Conservation (phyloP, 2,888 invertebrate species). For the Drosophila hawaiiensis region DNA sequence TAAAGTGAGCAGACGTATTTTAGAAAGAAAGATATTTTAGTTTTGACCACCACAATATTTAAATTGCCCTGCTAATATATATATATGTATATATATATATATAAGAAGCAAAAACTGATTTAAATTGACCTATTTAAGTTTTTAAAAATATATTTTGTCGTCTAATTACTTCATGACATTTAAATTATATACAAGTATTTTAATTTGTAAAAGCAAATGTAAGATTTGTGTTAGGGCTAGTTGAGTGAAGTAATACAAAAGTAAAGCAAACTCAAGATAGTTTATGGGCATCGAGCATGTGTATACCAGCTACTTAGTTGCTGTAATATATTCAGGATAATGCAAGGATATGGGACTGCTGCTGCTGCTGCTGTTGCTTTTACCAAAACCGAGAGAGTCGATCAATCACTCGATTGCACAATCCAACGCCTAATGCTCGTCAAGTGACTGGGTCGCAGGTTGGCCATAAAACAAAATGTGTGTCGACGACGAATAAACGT, state of each 20-base stretch:
- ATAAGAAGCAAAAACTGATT: too few species aligned
- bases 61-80: background rate
- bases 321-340: slow-evolving; percentile 27
- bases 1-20: too few species aligned
- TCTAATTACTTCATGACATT: too few species aligned
- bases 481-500: slow-evolving; percentile 34
- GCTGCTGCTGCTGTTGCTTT: slow-evolving; percentile 1
- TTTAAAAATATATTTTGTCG: too few species aligned
- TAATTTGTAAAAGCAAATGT: too few species aligned
- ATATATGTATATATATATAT: too few species aligned
- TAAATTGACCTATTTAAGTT: too few species aligned
- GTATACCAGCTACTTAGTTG: background rate
- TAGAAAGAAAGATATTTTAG: too few species aligned
- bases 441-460: slow-evolving; percentile 48
- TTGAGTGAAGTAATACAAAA: too few species aligned
- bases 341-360: slow-evolving; percentile 1
- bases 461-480: slow-evolving; percentile 59
- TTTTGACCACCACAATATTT: too few species aligned
- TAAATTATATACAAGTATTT: too few species aligned
- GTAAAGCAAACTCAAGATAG: background rate
- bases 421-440: slow-evolving; percentile 34
- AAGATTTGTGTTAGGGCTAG: too few species aligned
- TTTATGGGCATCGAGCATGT: background rate
- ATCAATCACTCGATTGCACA: slow-evolving; percentile 69
- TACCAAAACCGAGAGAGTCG: slow-evolving; percentile 39